A percentile compares a stretch with the other conserved stretches of the same genome.
phyloP scores from a whole-genome alignment of 2,888 invertebrate species.

The Eustalomyia histrio region DNA sequence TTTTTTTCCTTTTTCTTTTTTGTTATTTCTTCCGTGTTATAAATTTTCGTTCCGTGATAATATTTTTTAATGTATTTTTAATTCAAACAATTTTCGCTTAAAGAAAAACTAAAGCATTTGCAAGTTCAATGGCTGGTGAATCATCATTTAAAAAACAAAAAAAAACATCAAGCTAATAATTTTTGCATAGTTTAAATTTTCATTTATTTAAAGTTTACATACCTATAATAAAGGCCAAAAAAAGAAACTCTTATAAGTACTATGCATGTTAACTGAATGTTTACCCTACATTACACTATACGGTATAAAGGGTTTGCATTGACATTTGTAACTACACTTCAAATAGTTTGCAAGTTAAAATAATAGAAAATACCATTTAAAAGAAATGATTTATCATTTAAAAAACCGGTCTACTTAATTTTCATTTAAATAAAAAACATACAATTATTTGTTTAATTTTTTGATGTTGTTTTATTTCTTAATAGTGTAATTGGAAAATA shows the following conservation, averaged over 20 bases:
- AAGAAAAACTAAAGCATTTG: constrained; percentile 30
- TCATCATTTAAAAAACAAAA: constrained; percentile 39
- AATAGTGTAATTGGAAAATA: too few species aligned
- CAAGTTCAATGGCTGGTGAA: constrained; percentile 62
- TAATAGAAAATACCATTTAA: too few species aligned
- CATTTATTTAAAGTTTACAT: not conserved
- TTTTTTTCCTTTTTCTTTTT: too few species aligned
- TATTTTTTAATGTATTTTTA: not conserved
- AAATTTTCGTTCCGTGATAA: not conserved
- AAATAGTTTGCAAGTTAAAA: too few species aligned
- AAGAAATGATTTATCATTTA: too few species aligned
- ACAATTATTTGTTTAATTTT: too few species aligned
- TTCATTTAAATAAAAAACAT: too few species aligned
- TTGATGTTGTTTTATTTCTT: too few species aligned
- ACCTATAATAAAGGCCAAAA: not conserved
- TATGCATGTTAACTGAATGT: constrained; percentile 26
- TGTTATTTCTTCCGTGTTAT: not conserved
- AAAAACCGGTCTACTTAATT: too few species aligned
- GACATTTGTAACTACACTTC: too few species aligned
- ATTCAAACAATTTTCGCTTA: constrained; percentile 24
- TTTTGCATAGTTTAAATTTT: constrained; percentile 19
- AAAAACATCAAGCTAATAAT: not conserved
- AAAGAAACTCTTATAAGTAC: constrained; percentile 19
- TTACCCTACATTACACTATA: not conserved
- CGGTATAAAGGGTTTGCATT: too few species aligned